Evolutionary conservation across 2,888 invertebrate species (phyloP), one percentile per base, ranked within the genome.

Genomic region (Maniola hyperantus): DNA sequence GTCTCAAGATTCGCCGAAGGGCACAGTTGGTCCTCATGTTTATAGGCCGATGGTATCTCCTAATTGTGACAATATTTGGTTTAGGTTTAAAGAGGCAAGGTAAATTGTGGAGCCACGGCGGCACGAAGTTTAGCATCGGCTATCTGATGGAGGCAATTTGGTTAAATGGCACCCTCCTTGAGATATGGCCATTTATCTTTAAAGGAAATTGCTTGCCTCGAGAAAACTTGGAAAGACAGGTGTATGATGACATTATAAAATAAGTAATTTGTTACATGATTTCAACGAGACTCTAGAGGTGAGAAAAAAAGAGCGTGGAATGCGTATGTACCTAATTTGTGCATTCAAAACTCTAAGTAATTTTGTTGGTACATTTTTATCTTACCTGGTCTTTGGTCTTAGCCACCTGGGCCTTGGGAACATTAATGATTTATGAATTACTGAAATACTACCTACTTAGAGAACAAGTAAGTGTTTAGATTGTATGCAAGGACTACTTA

Each of bases 61-160:
- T 91, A 91, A 91, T 92, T 90, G 88, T 89, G 90, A 88, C 89
- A 91, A 91, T 91, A 90, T 92, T 92, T 91, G 89, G 84, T 82
- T 83, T 82, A 81, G 82, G 82, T 85, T 87, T 85, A 85, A 84
- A 83, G 84, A 80, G 79, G 71, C 71, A 72, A 76, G 77, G 77
- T 79, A 79, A 77, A 76, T 76, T 75, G 75, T 74, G 71, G 76
- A 81, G 81, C 78, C 77, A 80, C 81, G 80, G 79, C 80, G 82
- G 81, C 79, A 84, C 84, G 84, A 85, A 87, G 82, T 84, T 82
- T 78, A 77, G 65, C 55, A 62, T 82, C 78, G 80, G 66, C 69
- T 74, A 73, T 74, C 76, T 75, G 74, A 75, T 72, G 66, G 70
- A 74, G 64, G 72, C 70, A 74, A 73, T 73, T 74, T 71, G 70